Percentiles rank a stretch among this genome's conserved stretches.
These are phyloP conservation scores for Prinia subflava DNA, from an alignment of 2,113 vertebrate genomes.

Conservation along the genomic window DNA sequence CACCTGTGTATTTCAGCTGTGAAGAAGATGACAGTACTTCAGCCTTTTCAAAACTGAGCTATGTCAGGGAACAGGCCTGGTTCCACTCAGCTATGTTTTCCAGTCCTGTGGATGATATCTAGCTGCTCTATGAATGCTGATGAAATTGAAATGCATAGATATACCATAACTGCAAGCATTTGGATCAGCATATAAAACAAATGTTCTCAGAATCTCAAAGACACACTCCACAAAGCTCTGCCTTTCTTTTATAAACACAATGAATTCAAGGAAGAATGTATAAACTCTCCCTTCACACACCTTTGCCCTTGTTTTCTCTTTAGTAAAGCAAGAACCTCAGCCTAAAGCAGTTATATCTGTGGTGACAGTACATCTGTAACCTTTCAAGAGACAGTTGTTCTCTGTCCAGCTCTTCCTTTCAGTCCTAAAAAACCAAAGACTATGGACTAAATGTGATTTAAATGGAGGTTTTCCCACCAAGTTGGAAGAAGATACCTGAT, in stretches of 20 bases:
- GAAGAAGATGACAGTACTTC: background rate
- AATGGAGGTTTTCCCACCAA: background rate
- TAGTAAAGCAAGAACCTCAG: background rate
- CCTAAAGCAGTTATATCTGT: slow-evolving; percentile 16
- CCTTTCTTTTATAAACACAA: slow-evolving; percentile 33
- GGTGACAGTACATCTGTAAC: background rate
- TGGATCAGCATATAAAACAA: background rate
- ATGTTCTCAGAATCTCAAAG: background rate
- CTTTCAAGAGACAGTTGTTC: slow-evolving; percentile 9
- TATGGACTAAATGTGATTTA: background rate
- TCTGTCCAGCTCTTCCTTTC: background rate
- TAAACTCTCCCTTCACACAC: slow-evolving; percentile 28
- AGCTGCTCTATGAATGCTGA: background rate
- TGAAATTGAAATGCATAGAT: background rate
- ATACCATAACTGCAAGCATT: background rate
- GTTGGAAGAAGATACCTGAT: background rate
- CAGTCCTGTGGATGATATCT: background rate
- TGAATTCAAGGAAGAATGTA: slow-evolving; percentile 20
- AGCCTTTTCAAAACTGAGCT: slow-evolving; percentile 23
- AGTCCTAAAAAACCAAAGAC: background rate
- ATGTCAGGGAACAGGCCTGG: background rate
- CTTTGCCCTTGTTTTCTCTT: slow-evolving; percentile 21
- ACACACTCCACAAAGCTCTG: background rate
- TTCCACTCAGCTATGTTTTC: background rate
- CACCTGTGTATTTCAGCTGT: background rate